Base-by-base conservation (phyloP, 2,113 vertebrate species). In the Martes martes region DNA sequence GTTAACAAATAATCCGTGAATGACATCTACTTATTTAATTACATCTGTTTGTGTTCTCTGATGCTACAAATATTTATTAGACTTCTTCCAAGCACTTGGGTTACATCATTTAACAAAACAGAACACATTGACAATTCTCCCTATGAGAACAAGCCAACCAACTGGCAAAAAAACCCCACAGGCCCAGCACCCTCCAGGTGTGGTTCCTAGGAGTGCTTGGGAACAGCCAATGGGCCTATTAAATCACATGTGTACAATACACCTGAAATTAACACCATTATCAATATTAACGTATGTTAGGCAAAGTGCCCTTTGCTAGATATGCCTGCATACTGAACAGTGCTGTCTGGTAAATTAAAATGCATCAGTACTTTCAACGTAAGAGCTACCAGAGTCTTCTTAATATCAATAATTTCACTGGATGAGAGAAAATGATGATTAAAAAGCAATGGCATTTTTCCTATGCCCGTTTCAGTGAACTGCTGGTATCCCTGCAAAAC, bases 401-500 rank as follows among this genome's bases (percentile, higher is more conserved):
- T 67, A 84, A 59, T 61, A 81, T 28, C 84, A 89, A 47, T 91
- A 65, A 85, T 81, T 94, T 92, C 80, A 52, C 16, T 92, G 31
- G 67, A 67, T 81, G 95, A 97, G 74, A 90, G 69, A 95, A 93
- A 97, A 87, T n/a, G 83, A 97, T 81, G 57, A 55, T 83, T 73
- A 95, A 61, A 92, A 90, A 92, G 47, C 42, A 89, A 90, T 15
- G 36, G 73, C 19, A 39, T 69, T 84, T 97, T 91, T 73, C 23
- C 47, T 90, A 50, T 23, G 26, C 57, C 80, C 16, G 50, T 84
- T 83, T 95, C 36, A 85, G 67, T 28, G 63, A 96, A 90, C 69
- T 94, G n/a, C 7, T 76, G 61, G 65, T 81, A 91, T 79, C 76
- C 45, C 21, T 67, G 71, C 57, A 96, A 93, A 90, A 95, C 88